Evolutionary conservation across 1,140 invertebrate species (phyloP), one percentile per base, ranked within the genome.

Genomic region (Glomeris maerens): DNA sequence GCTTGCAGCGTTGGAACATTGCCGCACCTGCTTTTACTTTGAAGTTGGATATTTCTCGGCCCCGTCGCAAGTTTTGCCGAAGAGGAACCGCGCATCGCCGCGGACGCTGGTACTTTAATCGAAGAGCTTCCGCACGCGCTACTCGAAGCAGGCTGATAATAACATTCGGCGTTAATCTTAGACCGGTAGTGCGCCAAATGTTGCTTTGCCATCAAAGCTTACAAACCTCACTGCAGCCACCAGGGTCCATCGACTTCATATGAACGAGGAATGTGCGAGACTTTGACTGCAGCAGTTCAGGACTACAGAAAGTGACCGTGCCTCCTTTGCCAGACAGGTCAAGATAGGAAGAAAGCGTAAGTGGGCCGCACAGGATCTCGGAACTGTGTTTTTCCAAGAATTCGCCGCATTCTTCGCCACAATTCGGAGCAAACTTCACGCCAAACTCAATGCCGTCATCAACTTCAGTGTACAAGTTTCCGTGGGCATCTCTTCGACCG

Each of bases 361-460:
- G 74, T 5, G 90, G 90, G 2, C 89, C 90, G 49, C 86, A 89
- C 7, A 93, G 64, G 47, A 93, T 82, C 62, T 92, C 87, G 1
- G 84, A 84, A 68, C 90, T 87, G 60, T 90, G 83, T 10, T 80
- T 78, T 53, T 81, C 76, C 29, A 88, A 70, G 67, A 89, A 92
- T 64, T 84, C 82, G 49, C 84, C 78, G 28, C 78, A 26, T 14
- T 22, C 25, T 26, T 50, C 14, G 27, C 17, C 46, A 17, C 14
- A 27, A 26, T 50, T 17, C 40, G 20, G 23, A 27, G n/a, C 13
- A 17, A 20, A 47, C 5, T 2, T 49, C 20, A n/a, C 25, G 10
- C 17, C 10, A 36, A 56, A 57, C 42, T 59, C 50, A 26, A 57
- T 49, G 14, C 17, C 27, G 2, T 49, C 45, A 22, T 55, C 55